Evolutionary conservation across 1,140 invertebrate genomes (phyloP).

Genomic region (Nebria ingens): DNA sequence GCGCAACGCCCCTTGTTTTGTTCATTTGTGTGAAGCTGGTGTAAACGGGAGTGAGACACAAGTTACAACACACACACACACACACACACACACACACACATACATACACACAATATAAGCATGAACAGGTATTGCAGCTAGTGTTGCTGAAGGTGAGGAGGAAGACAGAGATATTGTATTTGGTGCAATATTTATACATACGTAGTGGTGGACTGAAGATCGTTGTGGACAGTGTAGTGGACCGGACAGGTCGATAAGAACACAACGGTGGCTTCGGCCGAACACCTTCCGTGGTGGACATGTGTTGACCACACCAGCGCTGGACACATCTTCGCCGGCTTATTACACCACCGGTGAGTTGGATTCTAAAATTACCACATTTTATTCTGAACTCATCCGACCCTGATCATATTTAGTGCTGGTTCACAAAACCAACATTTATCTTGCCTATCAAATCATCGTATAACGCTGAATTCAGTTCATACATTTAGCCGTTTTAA

Average conservation of each 20-base stretch:
- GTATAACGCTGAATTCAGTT: too few species aligned
- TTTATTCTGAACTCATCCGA: too few species aligned
- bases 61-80: background rate
- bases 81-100: background rate
- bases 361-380: too few species aligned
- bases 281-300: slow-evolving; percentile 4
- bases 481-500: too few species aligned
- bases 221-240: background rate
- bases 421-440: too few species aligned
- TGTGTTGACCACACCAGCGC: background rate
- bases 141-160: background rate
- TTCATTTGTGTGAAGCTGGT: background rate
- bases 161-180: too few species aligned
- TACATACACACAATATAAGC: background rate
- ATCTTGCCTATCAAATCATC: too few species aligned
- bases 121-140: background rate
- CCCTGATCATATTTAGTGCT: too few species aligned
- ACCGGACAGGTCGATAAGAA: background rate
- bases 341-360: background rate
- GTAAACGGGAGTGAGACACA: background rate
- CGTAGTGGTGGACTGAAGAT: background rate
- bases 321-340: background rate
- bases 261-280: slow-evolving; percentile 3
- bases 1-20: slow-evolving; percentile 6
- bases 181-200: too few species aligned